A percentile compares a stretch with the other conserved stretches of the same genome.
Conservation (phyloP, 2,888 invertebrate genomes). For the Blastobasis lacticolella region DNA sequence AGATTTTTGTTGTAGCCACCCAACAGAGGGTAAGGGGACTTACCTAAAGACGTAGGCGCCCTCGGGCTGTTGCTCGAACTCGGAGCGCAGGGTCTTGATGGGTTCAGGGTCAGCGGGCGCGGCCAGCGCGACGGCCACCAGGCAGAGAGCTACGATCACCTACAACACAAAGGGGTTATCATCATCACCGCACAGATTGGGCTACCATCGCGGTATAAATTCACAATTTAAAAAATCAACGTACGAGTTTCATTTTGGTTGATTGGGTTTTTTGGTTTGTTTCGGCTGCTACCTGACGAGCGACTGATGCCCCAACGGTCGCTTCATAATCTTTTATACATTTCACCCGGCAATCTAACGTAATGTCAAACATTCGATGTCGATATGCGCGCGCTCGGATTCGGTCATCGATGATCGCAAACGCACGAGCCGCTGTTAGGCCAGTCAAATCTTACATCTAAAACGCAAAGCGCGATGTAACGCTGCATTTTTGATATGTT, state of each 20-base stretch:
- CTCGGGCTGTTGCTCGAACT: slow-evolving; percentile 34
- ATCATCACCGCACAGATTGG: background rate
- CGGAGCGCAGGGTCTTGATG: slow-evolving; percentile 33
- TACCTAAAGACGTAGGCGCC: slow-evolving; percentile 43
- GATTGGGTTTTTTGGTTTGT: slow-evolving; percentile 35
- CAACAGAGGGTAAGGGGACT: slow-evolving; percentile 7
- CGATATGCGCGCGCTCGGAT: slow-evolving; percentile 52
- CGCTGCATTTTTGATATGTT: slow-evolving; percentile 34
- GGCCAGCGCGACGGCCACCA: slow-evolving; percentile 43
- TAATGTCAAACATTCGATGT: slow-evolving; percentile 57
- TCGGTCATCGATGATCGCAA: slow-evolving; percentile 45
- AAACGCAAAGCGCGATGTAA: slow-evolving; percentile 20
- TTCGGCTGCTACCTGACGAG: slow-evolving; percentile 44
- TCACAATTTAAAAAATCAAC: slow-evolving; percentile 16
- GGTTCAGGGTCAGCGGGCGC: slow-evolving; percentile 27
- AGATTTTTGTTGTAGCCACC: no score
- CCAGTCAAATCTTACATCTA: no score
- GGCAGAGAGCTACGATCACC: slow-evolving; percentile 41
- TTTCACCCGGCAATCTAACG: slow-evolving; percentile 50
- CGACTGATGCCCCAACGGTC: slow-evolving; percentile 49
- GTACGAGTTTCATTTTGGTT: slow-evolving; percentile 62
- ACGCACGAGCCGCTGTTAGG: slow-evolving; percentile 17
- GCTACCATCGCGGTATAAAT: no score
- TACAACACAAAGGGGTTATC: slow-evolving; percentile 13
- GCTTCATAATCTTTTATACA: slow-evolving; percentile 62